A percentile compares a stretch with the other conserved stretches of the same genome.
phyloP scores from a whole-genome alignment of 2,113 vertebrate species.

The Alethe diademata region DNA sequence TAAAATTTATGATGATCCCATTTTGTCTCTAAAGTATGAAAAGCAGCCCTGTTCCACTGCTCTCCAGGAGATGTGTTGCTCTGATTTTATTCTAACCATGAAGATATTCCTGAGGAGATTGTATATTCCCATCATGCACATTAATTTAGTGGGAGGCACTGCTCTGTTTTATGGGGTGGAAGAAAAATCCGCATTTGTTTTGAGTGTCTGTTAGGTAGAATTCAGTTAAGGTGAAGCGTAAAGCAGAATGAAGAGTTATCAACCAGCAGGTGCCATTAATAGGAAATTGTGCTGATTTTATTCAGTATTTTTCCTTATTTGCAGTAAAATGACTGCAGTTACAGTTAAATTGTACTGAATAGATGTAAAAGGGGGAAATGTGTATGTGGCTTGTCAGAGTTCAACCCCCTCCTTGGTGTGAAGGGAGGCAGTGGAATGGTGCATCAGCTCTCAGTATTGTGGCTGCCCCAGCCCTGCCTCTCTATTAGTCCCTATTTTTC shows the following conservation, averaged over 20 bases:
- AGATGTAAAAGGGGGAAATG: slow-evolving; percentile 12
- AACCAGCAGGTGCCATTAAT: slow-evolving; percentile 23
- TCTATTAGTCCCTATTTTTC: neutral
- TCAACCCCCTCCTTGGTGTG: neutral
- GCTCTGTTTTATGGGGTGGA: neutral
- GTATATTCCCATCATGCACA: neutral
- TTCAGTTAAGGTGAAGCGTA: slow-evolving; percentile 11
- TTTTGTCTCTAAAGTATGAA: neutral
- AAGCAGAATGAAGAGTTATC: neutral
- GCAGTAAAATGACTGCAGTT: slow-evolving; percentile 66
- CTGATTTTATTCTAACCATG: slow-evolving; percentile 27
- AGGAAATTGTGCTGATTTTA: slow-evolving; percentile 55
- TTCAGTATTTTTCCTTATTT: slow-evolving; percentile 62
- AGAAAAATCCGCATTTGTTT: neutral
- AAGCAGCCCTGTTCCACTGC: neutral
- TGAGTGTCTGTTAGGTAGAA: neutral
- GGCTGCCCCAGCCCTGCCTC: neutral
- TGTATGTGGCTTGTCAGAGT: neutral
- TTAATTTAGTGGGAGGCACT: slow-evolving; percentile 52
- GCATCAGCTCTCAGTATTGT: neutral
- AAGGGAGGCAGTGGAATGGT: neutral
- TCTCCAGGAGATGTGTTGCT: neutral
- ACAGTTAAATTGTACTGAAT: slow-evolving; percentile 51
- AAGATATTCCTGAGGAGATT: slow-evolving; percentile 3
- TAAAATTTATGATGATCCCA: neutral